Evolutionary conservation across 2,797 vertebrate species (phyloP).

Genomic region (Emydoidea blandingii): DNA sequence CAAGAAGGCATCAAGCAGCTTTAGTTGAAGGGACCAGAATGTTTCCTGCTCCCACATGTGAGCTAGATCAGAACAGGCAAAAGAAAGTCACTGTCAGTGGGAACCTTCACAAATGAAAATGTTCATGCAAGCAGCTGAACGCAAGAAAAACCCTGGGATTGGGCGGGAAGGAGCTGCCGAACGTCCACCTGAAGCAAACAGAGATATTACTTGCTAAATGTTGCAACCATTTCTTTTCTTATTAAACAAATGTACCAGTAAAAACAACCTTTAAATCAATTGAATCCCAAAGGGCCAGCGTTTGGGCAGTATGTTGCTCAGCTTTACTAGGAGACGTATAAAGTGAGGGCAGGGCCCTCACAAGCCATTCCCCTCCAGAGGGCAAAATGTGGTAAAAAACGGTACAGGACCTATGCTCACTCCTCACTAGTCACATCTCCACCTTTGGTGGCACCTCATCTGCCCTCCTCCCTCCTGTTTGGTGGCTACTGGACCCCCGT

Average conservation of each 20-base stretch:
- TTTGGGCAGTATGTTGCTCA: not conserved
- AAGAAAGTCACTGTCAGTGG: not conserved
- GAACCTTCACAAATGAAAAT: slow-evolving; percentile 25
- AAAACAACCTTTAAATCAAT: not conserved
- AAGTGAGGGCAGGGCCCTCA: not conserved
- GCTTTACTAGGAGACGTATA: not conserved
- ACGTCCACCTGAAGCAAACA: not conserved
- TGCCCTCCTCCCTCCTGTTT: no score
- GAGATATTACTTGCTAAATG: not conserved
- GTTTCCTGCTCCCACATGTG: slow-evolving; percentile 4
- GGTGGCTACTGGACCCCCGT: no score
- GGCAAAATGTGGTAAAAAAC: not conserved
- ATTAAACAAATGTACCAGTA: not conserved
- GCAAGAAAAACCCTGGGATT: not conserved
- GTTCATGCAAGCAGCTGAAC: not conserved
- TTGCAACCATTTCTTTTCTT: slow-evolving; percentile 13
- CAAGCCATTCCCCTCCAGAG: no score
- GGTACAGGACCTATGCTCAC: not conserved
- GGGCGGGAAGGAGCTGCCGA: slow-evolving; percentile 35
- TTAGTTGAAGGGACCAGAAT: slow-evolving; percentile 39
- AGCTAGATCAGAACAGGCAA: not conserved
- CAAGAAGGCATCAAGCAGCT: slow-evolving; percentile 28
- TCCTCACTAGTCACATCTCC: not conserved
- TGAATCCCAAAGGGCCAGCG: not conserved
- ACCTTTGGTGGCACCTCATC: not conserved